Conservation (phyloP, 1,140 invertebrate genomes). For the Megalonaias nervosa region DNA sequence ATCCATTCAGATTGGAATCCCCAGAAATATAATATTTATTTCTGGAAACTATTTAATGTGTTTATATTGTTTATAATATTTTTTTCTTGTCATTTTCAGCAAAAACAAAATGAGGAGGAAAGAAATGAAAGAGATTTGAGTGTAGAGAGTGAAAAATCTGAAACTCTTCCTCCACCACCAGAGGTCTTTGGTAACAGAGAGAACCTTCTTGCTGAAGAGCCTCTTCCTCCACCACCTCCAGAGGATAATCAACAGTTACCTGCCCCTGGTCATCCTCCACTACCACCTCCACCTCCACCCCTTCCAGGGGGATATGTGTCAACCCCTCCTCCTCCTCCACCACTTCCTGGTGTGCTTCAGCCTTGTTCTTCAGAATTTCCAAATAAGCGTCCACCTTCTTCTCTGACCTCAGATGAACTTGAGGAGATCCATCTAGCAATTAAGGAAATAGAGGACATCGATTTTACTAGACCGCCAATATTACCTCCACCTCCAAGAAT, state of each 20-base stretch:
- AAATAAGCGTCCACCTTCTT: conserved; percentile 11
- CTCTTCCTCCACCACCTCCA: conserved; percentile 34
- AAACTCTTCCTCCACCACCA: conserved; percentile 37
- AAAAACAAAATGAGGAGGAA: conserved; percentile 26
- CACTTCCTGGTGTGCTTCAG: conserved; percentile 17
- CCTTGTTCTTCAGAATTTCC: neutral
- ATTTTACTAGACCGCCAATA: conserved; percentile 32
- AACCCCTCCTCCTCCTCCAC: conserved; percentile 28
- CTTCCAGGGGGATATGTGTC: conserved; percentile 6
- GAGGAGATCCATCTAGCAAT: conserved; percentile 36
- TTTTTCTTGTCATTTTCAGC: conserved; percentile 21
- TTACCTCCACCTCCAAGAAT: conserved; percentile 45
- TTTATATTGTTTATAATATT: neutral
- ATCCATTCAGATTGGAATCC: no score
- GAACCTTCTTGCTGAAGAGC: conserved; percentile 24
- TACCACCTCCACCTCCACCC: conserved; percentile 39
- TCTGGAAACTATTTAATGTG: no score
- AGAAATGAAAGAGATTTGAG: neutral
- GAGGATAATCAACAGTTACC: conserved; percentile 11
- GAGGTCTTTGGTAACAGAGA: conserved; percentile 27
- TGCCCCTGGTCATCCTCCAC: conserved; percentile 13
- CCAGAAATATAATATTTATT: no score
- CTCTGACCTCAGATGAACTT: conserved; percentile 26
- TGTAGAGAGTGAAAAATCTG: conserved; percentile 15
- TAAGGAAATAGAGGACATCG: conserved; percentile 31